A percentile compares a stretch with the other conserved stretches of the same genome.
These are phyloP conservation scores for Drosophila suboccidentalis DNA, from an alignment of 2,888 invertebrate species.

Conservation along the genomic window DNA sequence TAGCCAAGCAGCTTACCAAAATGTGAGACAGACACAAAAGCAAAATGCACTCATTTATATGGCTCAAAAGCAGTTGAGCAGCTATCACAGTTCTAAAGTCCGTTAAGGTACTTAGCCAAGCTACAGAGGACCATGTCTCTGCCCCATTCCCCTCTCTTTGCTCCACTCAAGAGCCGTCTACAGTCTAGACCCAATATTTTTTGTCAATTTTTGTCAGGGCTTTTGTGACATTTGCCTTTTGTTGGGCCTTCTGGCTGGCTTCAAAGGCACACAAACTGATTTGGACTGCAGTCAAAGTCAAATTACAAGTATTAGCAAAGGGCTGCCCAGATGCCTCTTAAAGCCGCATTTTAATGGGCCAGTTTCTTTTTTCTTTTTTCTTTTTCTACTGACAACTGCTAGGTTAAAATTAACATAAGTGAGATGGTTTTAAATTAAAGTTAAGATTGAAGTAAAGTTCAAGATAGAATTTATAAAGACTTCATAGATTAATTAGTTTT, in stretches of 20 bases:
- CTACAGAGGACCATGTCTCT: conserved; percentile 8
- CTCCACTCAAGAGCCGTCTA: background rate
- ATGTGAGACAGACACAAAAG: conserved; percentile 22
- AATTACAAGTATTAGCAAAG: conserved; percentile 29
- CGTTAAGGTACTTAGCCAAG: conserved; percentile 31
- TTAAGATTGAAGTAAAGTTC: background rate
- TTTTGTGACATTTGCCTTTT: conserved; percentile 46
- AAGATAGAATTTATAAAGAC: no score
- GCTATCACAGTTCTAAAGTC: conserved; percentile 20
- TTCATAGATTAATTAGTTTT: background rate
- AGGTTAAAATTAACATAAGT: background rate
- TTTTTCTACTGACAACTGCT: background rate
- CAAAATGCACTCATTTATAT: conserved; percentile 20
- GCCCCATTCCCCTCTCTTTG: no score
- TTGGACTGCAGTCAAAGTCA: conserved; percentile 36
- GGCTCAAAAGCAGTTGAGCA: conserved; percentile 12
- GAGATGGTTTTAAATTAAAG: background rate
- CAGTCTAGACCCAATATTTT: conserved; percentile 21
- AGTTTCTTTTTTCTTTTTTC: background rate
- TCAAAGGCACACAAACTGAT: conserved; percentile 34
- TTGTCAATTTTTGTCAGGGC: conserved; percentile 29
- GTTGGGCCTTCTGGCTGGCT: conserved; percentile 13
- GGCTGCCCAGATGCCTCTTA: conserved; percentile 24
- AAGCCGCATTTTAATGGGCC: conserved; percentile 27
- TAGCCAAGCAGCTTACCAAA: conserved; percentile 50